Conservation (phyloP, 2,888 invertebrate genomes). For the Sarcophaga caerulescens region DNA sequence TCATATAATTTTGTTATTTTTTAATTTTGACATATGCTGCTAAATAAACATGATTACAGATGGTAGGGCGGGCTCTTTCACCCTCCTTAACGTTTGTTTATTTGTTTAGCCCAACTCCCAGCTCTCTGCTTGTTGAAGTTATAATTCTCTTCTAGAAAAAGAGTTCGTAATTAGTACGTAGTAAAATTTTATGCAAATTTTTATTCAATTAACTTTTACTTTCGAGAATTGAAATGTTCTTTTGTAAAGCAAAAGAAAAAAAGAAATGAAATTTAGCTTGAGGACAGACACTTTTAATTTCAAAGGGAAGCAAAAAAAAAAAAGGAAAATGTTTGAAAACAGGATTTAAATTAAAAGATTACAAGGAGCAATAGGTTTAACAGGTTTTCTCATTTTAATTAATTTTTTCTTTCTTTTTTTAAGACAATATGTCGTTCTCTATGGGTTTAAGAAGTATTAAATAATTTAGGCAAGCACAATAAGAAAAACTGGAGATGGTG, state of each 20-base stretch:
- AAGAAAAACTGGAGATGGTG: too few species aligned
- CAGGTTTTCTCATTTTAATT: constrained; percentile 9
- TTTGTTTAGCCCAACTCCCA: constrained; percentile 5
- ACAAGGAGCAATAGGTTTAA: constrained; percentile 25
- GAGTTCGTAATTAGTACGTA: constrained; percentile 56
- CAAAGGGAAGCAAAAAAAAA: background rate
- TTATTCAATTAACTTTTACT: constrained; percentile 44
- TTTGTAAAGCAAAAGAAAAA: background rate
- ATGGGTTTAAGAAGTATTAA: background rate
- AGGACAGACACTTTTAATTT: constrained; percentile 34
- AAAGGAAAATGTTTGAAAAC: background rate
- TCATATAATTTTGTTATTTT: constrained; percentile 13
- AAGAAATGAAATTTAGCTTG: constrained; percentile 12
- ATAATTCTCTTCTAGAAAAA: constrained; percentile 54
- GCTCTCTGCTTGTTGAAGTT: constrained; percentile 26
- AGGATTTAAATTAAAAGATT: constrained; percentile 30
- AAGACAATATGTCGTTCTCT: constrained; percentile 4
- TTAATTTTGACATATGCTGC: constrained; percentile 65
- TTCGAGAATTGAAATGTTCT: background rate
- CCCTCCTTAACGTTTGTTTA: background rate
- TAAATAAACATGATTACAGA: constrained; percentile 53
- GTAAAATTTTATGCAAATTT: constrained; percentile 54
- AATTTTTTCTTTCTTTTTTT: too few species aligned
- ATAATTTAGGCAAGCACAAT: background rate
- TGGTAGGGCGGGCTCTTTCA: background rate